Evolutionary conservation across 1,140 invertebrate species (phyloP).

Genomic region (Drosophila novamexicana): DNA sequence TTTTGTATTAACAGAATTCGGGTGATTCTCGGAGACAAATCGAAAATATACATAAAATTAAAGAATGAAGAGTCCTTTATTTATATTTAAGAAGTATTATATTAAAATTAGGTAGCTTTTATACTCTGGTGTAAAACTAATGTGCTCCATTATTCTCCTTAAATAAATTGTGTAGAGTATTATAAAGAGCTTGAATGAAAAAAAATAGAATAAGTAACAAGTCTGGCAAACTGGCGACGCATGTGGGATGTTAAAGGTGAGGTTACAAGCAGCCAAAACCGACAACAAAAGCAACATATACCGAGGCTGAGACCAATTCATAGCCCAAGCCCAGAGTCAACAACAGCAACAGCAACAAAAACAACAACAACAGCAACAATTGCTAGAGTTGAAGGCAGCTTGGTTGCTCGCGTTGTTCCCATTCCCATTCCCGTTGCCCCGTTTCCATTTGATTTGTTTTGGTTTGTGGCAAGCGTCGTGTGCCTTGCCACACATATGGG

Average conservation of each 20-base stretch:
- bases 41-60: too few species aligned
- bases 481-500: constrained; percentile 62
- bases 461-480: constrained; percentile 37
- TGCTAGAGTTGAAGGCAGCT: constrained; percentile 26
- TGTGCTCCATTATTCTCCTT: constrained; percentile 16
- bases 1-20: too few species aligned
- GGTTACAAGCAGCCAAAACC: constrained; percentile 63
- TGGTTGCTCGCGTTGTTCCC: constrained; percentile 77
- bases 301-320: constrained; percentile 31
- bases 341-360: background rate
- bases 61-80: too few species aligned
- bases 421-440: constrained; percentile 50
- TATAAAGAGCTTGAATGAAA: constrained; percentile 35
- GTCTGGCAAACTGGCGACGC: constrained; percentile 66
- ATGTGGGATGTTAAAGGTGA: constrained; percentile 84
- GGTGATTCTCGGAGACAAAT: too few species aligned
- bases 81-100: too few species aligned
- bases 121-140: background rate
- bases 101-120: background rate
- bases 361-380: constrained; percentile 7
- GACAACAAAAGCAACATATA: constrained; percentile 37
- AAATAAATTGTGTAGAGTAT: constrained; percentile 26
- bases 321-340: constrained; percentile 54
- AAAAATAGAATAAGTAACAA: constrained; percentile 42
- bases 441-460: constrained; percentile 54